A percentile compares a stretch with the other conserved stretches of the same genome.
These are phyloP conservation scores for Endomychus coccineus DNA, from an alignment of 2,888 invertebrate genomes.

Conservation along the genomic window DNA sequence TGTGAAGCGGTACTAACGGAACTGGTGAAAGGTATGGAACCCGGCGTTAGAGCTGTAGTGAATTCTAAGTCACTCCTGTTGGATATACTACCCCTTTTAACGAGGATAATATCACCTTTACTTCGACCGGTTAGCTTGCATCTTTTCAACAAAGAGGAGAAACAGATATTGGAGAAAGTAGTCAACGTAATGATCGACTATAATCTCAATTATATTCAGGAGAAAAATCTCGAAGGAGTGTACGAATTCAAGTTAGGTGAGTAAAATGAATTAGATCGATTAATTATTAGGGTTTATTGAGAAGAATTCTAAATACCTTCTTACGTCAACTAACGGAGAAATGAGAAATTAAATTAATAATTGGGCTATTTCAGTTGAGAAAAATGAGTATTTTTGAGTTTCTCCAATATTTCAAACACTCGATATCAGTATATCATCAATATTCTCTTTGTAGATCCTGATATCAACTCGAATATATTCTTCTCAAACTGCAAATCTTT, in stretches of 20 bases:
- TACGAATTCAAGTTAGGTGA: conserved; percentile 54
- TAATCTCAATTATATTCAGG: conserved; percentile 78
- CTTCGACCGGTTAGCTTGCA: conserved; percentile 65
- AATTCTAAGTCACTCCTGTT: conserved; percentile 48
- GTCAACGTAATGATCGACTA: conserved; percentile 84
- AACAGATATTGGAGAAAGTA: conserved; percentile 58
- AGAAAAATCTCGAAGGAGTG: conserved; percentile 66
- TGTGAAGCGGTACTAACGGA: conserved; percentile 48
- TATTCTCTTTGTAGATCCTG: conserved; percentile 59
- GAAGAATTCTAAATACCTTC: too few relatives aligned
- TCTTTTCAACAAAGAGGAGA: conserved; percentile 67
- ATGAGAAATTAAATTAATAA: too few relatives aligned
- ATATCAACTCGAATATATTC: conserved; percentile 59
- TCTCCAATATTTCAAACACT: too few relatives aligned
- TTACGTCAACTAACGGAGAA: too few relatives aligned
- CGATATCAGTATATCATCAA: neutral
- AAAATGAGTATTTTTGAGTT: too few relatives aligned
- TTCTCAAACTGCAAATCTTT: conserved; percentile 33
- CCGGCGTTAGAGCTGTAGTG: conserved; percentile 45
- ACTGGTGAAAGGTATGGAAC: conserved; percentile 58
- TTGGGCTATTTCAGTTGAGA: too few relatives aligned
- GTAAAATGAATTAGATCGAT: too few relatives aligned
- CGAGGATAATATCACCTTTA: conserved; percentile 64
- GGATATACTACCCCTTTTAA: conserved; percentile 65
- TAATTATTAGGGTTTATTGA: too few relatives aligned